These are phyloP conservation scores for Amphiprion clarkii DNA, from an alignment of 2,797 vertebrate species.

Conservation along the genomic window DNA sequence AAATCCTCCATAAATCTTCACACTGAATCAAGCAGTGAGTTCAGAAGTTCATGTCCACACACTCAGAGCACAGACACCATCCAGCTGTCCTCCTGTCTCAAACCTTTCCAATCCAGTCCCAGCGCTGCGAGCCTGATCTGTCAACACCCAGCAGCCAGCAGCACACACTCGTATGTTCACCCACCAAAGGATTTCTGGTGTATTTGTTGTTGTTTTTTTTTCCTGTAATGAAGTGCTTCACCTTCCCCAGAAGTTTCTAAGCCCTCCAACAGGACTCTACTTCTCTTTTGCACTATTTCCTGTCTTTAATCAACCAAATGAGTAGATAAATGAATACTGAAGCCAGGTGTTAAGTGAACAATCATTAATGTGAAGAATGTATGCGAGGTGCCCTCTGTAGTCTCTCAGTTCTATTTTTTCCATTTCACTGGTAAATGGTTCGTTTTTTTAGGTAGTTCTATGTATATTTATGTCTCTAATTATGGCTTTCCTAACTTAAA, in stretches of 20 bases:
- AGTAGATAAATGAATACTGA: background rate
- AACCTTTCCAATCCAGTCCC: conserved; percentile 25
- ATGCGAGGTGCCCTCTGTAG: background rate
- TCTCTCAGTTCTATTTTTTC: background rate
- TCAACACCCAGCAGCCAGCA: conserved; percentile 36
- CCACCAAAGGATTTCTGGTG: conserved; percentile 1
- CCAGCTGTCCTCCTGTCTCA: conserved; percentile 39
- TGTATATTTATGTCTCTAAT: background rate
- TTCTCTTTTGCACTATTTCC: conserved; percentile 41
- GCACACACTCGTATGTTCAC: background rate
- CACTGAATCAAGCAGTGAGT: conserved; percentile 24
- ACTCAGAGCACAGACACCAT: conserved; percentile 24
- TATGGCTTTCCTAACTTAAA: background rate
- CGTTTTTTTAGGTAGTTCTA: background rate
- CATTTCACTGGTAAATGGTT: background rate
- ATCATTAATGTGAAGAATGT: conserved; percentile 19
- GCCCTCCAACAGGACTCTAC: background rate
- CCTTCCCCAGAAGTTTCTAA: background rate
- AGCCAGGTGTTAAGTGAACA: conserved; percentile 22
- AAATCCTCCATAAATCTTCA: background rate
- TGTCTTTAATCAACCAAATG: conserved; percentile 5
- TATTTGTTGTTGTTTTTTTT: background rate
- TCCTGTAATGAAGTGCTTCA: conserved; percentile 9
- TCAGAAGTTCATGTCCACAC: conserved; percentile 30
- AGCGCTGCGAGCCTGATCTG: conserved; percentile 33